Evolutionary conservation across 2,888 invertebrate species (phyloP).

Genomic region (Crocallis elinguaria): DNA sequence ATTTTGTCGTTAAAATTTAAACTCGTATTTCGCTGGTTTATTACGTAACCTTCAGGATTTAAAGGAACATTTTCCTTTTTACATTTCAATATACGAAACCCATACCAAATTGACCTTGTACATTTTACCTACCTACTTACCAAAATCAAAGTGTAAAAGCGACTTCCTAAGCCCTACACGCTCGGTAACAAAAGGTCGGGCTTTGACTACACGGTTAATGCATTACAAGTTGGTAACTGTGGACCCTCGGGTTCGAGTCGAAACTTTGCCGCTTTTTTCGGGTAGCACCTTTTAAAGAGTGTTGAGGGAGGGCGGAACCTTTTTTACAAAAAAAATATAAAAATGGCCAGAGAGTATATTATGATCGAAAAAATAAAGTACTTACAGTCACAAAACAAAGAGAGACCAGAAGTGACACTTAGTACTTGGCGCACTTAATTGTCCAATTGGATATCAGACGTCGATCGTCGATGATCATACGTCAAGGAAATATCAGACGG

Average conservation of each 20-base stretch:
- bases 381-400: too few relatives aligned
- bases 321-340: not conserved
- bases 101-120: too few relatives aligned
- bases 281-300: conserved; percentile 6
- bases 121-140: not conserved
- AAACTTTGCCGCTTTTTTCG: conserved; percentile 8
- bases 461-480: not conserved
- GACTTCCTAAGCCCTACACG: conserved; percentile 5
- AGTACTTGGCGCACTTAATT: not conserved
- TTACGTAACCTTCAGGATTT: too few relatives aligned
- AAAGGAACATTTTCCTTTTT: too few relatives aligned
- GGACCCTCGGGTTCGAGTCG: not conserved
- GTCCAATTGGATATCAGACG: too few relatives aligned
- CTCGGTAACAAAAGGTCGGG: conserved; percentile 20
- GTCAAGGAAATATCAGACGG: not conserved
- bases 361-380: not conserved
- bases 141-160: conserved; percentile 18
- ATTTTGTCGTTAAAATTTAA: too few relatives aligned
- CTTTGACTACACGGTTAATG: conserved; percentile 36
- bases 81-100: too few relatives aligned
- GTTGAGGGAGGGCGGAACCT: not conserved
- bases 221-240: conserved; percentile 40
- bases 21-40: too few relatives aligned
- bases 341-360: not conserved
- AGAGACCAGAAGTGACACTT: too few relatives aligned